Base-by-base conservation (phyloP, 1,140 invertebrate genomes). In the Eumaeus atala region DNA sequence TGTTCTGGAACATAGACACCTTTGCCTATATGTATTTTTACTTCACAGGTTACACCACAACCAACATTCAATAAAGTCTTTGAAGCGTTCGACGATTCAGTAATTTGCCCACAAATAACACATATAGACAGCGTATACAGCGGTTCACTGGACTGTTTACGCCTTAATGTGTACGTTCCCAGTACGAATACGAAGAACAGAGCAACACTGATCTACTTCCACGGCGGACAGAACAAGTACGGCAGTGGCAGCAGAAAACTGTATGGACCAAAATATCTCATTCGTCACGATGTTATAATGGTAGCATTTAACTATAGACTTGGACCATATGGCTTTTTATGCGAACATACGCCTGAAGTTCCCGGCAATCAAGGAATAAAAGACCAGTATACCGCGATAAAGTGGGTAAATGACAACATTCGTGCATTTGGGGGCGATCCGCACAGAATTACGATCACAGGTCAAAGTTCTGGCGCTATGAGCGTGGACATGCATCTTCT, bases 311-410 rank as follows among this genome's bases (percentile, higher is more conserved):
- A 92, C 61, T 93, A 92, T 58, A 81, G 92, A 37, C 70, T 93
- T 9, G 92, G 91, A 7, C 74, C 89, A 0, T 75, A 92, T 55
- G 91, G 91, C 9, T 95, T 95, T 68, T 74, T 95, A 37, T 92
- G 92, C 60, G 90, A 89, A 3, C 89, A 90, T 11, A 89, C 88
- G 11, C 74, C 88, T 42, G 89, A 92, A 58, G 78, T 93, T 3
- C 90, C 92, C 6, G 93, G 93, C 3, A 94, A 94, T 66, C 91
- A 90, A 38, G 93, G 90, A 0, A 70, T 94, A 47, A 90, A 92
- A 84, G 93, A 94, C 71, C 92, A 93, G 77, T 72, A 88, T 3
- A 56, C 90, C 33, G 92, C 92, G 0, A 73, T 93, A 1, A 76
- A 88, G 58, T 93, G 92, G 92, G 79, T 92, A 0, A 84, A 89